These are phyloP conservation scores for Ardeotis arabs DNA, from an alignment of 2,113 vertebrate species.

Conservation along the genomic window DNA sequence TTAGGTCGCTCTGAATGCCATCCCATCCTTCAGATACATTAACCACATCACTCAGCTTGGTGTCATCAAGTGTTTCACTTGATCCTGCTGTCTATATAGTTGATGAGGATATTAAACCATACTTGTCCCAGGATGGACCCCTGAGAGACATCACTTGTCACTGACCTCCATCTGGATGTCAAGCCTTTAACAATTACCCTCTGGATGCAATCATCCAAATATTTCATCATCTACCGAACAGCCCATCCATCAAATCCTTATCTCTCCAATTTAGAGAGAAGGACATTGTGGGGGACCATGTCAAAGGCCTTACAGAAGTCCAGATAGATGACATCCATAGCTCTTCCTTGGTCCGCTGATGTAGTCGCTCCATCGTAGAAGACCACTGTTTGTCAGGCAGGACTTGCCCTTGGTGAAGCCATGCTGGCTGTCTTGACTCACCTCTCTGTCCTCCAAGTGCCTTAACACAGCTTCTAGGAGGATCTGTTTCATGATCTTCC, in stretches of 20 bases:
- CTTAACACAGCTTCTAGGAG: neutral
- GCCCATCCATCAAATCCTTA: neutral
- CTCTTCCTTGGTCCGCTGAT: too few relatives aligned
- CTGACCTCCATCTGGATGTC: neutral
- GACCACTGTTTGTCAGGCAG: neutral
- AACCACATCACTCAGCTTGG: neutral
- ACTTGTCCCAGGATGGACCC: too few relatives aligned
- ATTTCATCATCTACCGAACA: rapidly evolving
- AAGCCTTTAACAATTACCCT: neutral
- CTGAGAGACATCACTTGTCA: neutral
- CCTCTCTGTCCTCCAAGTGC: neutral
- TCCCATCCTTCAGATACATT: neutral
- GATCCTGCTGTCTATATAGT: neutral
- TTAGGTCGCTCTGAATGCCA: neutral
- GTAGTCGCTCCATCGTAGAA: neutral
- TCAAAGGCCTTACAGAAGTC: neutral
- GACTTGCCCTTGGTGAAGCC: neutral
- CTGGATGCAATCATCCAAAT: neutral
- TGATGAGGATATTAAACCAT: neutral
- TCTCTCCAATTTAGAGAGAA: neutral
- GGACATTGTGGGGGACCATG: rapidly evolving
- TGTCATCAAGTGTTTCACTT: neutral
- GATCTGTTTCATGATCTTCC: too few relatives aligned
- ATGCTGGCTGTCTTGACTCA: neutral
- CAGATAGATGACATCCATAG: too few relatives aligned